These are phyloP conservation scores for Grammomys surdaster DNA, from an alignment of 2,113 vertebrate species.

Conservation along the genomic window DNA sequence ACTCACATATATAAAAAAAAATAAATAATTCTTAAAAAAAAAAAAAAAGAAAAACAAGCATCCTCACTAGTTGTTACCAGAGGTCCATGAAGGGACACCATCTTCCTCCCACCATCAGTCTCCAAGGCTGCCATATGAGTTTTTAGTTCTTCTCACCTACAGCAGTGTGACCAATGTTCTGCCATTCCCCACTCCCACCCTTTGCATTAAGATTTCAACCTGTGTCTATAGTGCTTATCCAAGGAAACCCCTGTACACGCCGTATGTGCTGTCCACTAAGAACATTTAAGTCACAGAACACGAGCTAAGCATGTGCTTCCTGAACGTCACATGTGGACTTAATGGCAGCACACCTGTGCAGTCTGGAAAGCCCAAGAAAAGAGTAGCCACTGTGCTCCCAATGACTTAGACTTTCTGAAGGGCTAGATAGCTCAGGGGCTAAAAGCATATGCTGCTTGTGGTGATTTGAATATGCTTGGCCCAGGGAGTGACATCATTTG, in stretches of 20 bases:
- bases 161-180: neutral
- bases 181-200: neutral
- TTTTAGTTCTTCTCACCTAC: neutral
- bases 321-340: neutral
- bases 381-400: fast-evolving
- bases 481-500: too few species aligned
- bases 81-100: neutral
- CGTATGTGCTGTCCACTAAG: neutral
- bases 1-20: too few species aligned
- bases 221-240: neutral
- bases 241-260: neutral
- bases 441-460: neutral
- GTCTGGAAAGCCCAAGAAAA: neutral
- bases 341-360: neutral
- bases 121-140: neutral
- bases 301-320: neutral
- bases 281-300: neutral
- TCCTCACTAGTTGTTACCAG: neutral
- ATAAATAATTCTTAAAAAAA: too few species aligned
- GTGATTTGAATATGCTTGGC: too few species aligned
- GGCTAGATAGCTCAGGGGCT: neutral
- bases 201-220: slow-evolving; percentile 7
- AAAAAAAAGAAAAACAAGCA: too few species aligned
- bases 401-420: neutral
- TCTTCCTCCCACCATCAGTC: neutral